Percentiles rank a stretch among this genome's conserved stretches.
Conservation (phyloP, 2,888 invertebrate species). For the Idaea straminata region DNA sequence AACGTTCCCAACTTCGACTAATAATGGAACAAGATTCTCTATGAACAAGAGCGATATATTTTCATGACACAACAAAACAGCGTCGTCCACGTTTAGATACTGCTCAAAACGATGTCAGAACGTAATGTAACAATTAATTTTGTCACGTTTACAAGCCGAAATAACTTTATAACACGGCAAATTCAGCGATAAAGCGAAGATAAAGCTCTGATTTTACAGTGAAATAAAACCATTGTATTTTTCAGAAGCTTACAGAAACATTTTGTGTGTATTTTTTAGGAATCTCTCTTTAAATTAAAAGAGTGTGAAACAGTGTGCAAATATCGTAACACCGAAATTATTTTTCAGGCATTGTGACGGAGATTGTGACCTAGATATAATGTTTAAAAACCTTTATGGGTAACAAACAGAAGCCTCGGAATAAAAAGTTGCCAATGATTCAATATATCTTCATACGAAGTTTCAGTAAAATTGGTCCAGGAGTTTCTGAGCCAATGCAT, state of each 20-base stretch:
- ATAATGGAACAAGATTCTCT: constrained; percentile 30
- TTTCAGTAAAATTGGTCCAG: too few relatives aligned
- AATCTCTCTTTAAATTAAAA: not conserved
- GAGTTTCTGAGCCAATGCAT: too few relatives aligned
- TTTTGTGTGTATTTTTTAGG: not conserved
- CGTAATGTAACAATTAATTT: constrained; percentile 4
- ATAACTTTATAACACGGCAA: not conserved
- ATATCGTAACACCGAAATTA: not conserved
- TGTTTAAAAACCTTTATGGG: too few relatives aligned
- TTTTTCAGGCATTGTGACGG: not conserved
- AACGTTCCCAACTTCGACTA: constrained; percentile 15
- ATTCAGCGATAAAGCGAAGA: not conserved
- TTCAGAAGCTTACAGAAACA: not conserved
- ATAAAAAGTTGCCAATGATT: too few relatives aligned
- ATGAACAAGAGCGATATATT: constrained; percentile 18
- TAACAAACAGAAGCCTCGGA: too few relatives aligned
- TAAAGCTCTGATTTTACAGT: not conserved
- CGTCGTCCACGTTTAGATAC: constrained; percentile 24
- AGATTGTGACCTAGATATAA: not conserved
- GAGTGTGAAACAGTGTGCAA: not conserved
- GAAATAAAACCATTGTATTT: not conserved
- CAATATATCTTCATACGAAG: too few relatives aligned
- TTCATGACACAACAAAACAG: constrained; percentile 28
- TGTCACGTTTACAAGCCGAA: constrained; percentile 2
- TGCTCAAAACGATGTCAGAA: constrained; percentile 4